Evolutionary conservation across 2,888 invertebrate genomes (phyloP).

Genomic region (Physocephala rufipes): DNA sequence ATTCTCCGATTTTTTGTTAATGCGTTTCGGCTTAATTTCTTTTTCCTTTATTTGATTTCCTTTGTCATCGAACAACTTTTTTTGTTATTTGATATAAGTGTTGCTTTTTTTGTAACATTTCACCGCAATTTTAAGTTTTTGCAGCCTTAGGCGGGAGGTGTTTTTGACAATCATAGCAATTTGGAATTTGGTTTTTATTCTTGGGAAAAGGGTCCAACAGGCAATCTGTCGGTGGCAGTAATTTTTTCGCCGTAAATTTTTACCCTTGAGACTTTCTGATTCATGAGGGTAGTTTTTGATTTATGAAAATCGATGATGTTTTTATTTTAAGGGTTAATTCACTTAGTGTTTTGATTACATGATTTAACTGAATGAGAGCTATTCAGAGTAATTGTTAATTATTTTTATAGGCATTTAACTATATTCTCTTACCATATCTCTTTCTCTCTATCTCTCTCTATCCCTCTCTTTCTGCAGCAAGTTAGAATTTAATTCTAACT

Average conservation of each 20-base stretch:
- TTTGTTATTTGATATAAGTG: conserved; percentile 2
- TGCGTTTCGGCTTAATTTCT: not conserved
- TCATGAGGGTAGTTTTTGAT: not conserved
- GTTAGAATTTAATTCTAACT: not conserved
- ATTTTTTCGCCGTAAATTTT: not conserved
- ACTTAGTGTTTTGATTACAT: conserved; percentile 35
- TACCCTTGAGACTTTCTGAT: not conserved
- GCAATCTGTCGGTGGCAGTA: not conserved
- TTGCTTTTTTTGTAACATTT: conserved; percentile 5
- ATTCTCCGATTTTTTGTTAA: not conserved
- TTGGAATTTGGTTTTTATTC: not conserved
- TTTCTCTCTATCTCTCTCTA: conserved; percentile 36
- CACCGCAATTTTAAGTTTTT: not conserved
- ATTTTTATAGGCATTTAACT: conserved; percentile 20
- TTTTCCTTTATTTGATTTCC: not conserved
- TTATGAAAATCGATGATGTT: conserved; percentile 30
- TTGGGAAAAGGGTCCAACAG: not conserved
- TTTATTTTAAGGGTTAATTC: conserved; percentile 48
- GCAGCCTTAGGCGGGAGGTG: conserved; percentile 12
- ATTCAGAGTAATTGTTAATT: conserved; percentile 32
- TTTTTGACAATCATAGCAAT: not conserved
- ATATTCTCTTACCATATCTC: no score
- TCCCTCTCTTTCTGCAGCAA: conserved; percentile 1
- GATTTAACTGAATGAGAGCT: conserved; percentile 35
- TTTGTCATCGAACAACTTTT: not conserved